Conservation (phyloP, 2,113 vertebrate species). For the Podarcis cretensis region DNA sequence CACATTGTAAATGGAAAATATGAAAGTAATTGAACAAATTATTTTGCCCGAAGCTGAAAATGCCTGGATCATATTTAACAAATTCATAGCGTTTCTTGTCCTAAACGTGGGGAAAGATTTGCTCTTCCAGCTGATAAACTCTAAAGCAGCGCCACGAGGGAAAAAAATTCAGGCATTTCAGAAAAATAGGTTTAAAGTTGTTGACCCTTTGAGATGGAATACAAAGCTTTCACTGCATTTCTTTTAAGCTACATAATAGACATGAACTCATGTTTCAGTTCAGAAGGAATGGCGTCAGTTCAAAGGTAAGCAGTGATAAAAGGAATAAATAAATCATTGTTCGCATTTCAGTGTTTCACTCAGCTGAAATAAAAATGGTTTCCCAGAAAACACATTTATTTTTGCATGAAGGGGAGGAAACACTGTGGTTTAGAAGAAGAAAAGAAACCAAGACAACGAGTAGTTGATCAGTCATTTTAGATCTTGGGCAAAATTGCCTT, state of each 20-base stretch:
- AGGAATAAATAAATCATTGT: neutral
- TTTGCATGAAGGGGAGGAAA: neutral
- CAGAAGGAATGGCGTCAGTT: neutral
- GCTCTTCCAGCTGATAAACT: neutral
- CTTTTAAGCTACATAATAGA: neutral
- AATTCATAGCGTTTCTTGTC: neutral
- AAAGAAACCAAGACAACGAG: neutral
- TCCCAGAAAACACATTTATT: neutral
- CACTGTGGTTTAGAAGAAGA: no score
- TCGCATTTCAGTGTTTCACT: neutral
- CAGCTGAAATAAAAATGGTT: neutral
- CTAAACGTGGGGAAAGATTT: neutral
- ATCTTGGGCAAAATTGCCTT: no score
- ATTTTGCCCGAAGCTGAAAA: neutral
- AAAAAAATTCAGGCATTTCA: neutral
- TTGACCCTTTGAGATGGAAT: neutral
- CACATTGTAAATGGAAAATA: neutral
- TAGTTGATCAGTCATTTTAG: neutral
- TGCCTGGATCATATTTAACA: neutral
- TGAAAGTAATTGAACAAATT: neutral
- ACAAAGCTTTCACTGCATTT: neutral
- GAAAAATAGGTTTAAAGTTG: neutral
- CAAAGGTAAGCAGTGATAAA: neutral
- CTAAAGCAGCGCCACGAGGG: neutral
- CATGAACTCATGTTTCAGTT: neutral